Percentiles rank a stretch among this genome's conserved stretches.
phyloP scores from a whole-genome alignment of 2,797 vertebrate genomes.

The Crocidura indochinensis region DNA sequence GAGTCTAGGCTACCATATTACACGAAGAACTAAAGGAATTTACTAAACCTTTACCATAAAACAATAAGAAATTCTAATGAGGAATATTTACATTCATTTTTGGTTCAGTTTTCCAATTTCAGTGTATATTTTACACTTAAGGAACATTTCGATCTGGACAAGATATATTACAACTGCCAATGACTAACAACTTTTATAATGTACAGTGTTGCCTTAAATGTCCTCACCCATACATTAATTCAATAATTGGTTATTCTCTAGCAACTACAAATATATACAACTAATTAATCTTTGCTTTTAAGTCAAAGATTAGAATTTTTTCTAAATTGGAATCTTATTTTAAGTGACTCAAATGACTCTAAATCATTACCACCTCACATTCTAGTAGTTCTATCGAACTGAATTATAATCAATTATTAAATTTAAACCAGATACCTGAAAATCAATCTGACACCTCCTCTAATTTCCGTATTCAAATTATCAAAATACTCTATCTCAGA shows the following conservation, averaged over 20 bases:
- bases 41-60: no score
- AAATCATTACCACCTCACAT: not conserved
- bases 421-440: conserved; percentile 44
- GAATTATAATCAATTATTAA: not conserved
- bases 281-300: conserved; percentile 35
- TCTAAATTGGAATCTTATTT: conserved; percentile 45
- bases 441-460: conserved; percentile 4
- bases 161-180: conserved; percentile 17
- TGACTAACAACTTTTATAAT: not conserved
- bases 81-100: conserved; percentile 15
- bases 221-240: not conserved
- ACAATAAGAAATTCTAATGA: not conserved
- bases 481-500: conserved; percentile 48
- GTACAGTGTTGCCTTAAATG: not conserved
- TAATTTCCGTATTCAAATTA: not conserved
- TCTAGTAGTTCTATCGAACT: conserved; percentile 33
- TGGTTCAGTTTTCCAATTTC: conserved; percentile 29
- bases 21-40: no score
- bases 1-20: no score
- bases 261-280: not conserved
- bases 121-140: not conserved
- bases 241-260: not conserved
- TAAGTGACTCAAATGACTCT: conserved; percentile 55
- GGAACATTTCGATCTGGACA: conserved; percentile 50
- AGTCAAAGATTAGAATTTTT: conserved; percentile 7